Evolutionary conservation across 1,140 invertebrate genomes (phyloP).

Genomic region (Wiebesia pumilae): DNA sequence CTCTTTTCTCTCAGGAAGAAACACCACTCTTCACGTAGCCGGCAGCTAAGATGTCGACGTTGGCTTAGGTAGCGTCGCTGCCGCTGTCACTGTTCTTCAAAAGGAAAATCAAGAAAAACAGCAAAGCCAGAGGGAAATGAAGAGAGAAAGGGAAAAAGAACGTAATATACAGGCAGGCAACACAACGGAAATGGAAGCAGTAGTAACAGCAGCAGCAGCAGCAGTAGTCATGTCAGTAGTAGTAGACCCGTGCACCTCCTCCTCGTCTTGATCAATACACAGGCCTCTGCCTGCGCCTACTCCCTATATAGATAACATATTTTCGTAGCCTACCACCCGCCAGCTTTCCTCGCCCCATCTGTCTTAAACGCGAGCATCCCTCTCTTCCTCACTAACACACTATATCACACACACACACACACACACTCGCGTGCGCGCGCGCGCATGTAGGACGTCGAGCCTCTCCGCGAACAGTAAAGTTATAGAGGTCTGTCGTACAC

Average conservation of each 20-base stretch:
- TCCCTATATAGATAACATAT: slow-evolving; percentile 65
- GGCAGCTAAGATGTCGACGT: slow-evolving; percentile 20
- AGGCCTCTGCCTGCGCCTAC: slow-evolving; percentile 64
- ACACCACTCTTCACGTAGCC: neutral
- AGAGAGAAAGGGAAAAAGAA: slow-evolving; percentile 54
- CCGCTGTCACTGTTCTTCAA: slow-evolving; percentile 1
- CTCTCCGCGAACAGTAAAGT: neutral
- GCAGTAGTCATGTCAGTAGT: slow-evolving; percentile 38
- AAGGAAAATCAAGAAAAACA: slow-evolving; percentile 4
- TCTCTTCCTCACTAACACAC: slow-evolving; percentile 59
- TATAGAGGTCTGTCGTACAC: slow-evolving; percentile 16
- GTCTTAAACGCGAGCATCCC: slow-evolving; percentile 55
- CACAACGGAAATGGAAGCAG: slow-evolving; percentile 72
- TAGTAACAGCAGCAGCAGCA: slow-evolving; percentile 65
- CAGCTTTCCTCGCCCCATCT: slow-evolving; percentile 14
- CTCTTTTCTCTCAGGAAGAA: neutral
- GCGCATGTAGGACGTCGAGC: neutral
- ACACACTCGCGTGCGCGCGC: neutral
- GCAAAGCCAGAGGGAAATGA: neutral
- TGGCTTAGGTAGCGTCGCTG: neutral
- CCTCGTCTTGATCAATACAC: slow-evolving; percentile 75
- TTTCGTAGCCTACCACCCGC: slow-evolving; percentile 60
- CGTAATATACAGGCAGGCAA: slow-evolving; percentile 61
- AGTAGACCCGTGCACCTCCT: slow-evolving; percentile 62
- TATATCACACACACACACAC: slow-evolving; percentile 12